Conservation (phyloP, 2,888 invertebrate genomes). For the Crepidodera aurea region DNA sequence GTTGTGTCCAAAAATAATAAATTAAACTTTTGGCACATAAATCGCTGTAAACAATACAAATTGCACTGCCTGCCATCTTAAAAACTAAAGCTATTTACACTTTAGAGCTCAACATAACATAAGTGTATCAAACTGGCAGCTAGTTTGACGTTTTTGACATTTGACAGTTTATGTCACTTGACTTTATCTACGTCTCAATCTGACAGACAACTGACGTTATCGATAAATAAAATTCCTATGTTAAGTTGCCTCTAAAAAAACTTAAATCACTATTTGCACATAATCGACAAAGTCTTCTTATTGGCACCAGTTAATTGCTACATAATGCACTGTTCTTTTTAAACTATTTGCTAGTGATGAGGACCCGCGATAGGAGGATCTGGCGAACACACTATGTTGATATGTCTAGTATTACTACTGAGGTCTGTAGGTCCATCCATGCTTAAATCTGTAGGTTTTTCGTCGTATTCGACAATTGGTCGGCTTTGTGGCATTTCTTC, state of each 20-base stretch:
- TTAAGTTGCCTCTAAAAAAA: constrained; percentile 6
- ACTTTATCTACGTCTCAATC: neutral
- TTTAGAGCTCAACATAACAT: constrained; percentile 13
- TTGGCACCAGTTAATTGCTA: constrained; percentile 41
- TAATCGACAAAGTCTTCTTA: constrained; percentile 39
- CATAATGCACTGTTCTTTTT: constrained; percentile 32
- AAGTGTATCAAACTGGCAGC: neutral
- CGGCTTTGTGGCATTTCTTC: constrained; percentile 30
- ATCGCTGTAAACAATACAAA: constrained; percentile 38
- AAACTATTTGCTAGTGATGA: constrained; percentile 45
- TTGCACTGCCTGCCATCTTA: constrained; percentile 43
- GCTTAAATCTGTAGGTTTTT: constrained; percentile 60
- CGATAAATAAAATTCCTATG: neutral
- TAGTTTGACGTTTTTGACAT: neutral
- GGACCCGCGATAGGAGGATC: constrained; percentile 55
- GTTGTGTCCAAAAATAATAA: constrained; percentile 39
- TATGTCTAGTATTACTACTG: constrained; percentile 56
- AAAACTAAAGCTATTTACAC: constrained; percentile 44
- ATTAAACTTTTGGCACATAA: constrained; percentile 48
- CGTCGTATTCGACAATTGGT: constrained; percentile 52
- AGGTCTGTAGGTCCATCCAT: constrained; percentile 60
- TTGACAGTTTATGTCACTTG: neutral
- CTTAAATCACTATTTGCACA: constrained; percentile 47
- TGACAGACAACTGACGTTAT: neutral
- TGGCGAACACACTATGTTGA: constrained; percentile 60